Base-by-base conservation (phyloP, 1,140 invertebrate species). In the Thaumetopoea pityocampa region DNA sequence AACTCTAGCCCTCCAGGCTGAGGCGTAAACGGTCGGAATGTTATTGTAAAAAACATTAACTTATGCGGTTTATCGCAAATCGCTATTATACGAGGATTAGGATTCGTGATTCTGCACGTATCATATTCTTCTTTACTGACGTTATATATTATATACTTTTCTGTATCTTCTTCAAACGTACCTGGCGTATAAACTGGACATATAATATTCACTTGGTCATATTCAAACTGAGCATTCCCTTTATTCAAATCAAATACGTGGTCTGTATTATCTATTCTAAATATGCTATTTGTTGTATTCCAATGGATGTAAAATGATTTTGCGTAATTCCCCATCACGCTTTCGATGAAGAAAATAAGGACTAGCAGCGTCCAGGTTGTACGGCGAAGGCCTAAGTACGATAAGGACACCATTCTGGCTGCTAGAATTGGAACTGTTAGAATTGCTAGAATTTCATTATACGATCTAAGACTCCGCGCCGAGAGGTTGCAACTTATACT, bases 181-280 rank as follows among this genome's bases (percentile, higher is more conserved):
- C 92, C 94, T 12, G 94, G 92, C 20, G 91, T 89, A 68, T 97
- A 97, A 8, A 94, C 93, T 7, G 96, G 96, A 89, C 96, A 98
- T 70, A 97, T 96, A 74, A 98, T 95, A 74, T 97, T 96, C 51
- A 97, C 95, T 87, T 97, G 95, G 73, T 98, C 96, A 84, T 96
- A 98, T 77, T 97, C 95, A 77, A 96, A 96, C 62, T 93, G 92
- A 47, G 93, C 89, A 85, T 97, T 97, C 50, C 94, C 94, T 85
- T 96, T 94, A 87, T 98, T 98, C 48, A 98, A 93, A 84, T 97
- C 96, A 76, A 97, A 97, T 77, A 98, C 96, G 85, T 98, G 96
- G 85, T 98, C 96, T 15, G 96, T 98, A 83, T 98, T 98, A 89
- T 98, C 96, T 90, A 98, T 97, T 77, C 96, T 91, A 87, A 98